Base-by-base conservation (phyloP, 2,113 vertebrate genomes). In the Scophthalmus maximus region DNA sequence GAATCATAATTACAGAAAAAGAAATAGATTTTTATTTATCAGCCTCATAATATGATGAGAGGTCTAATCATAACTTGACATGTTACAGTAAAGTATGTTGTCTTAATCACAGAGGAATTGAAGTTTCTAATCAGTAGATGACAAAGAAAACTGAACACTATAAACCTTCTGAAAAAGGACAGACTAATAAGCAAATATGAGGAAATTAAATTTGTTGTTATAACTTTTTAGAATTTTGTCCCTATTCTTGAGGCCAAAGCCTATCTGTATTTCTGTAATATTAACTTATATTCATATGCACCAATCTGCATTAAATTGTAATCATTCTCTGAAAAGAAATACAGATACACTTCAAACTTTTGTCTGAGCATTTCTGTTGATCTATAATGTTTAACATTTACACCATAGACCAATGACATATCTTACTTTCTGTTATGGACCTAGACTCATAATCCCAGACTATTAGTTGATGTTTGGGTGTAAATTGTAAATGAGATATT, bases 401-500 rank as follows among this genome's bases (percentile, higher is more conserved):
- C n/a, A 55, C 32, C 34, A 44, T n/a, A 40, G 25, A 40, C 29
- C 4, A 15, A 12, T 36, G 4, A 29, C 27, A 18, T 32, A 18
- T 65, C 5, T 58, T 11, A 10, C 25, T 44, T 67, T 32, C 0
- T n/a, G 23, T 22, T 25, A 17, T 42, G 23, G 11, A 78, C 17
- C 25, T 8, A 27, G 11, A 42, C 32, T 32, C 42, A 4, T 22
- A 40, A 47, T 8, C 17, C 51, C 20, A 1, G 52, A 46, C 15
- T 68, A 64, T 60, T 65, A 47, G 62, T 29, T 64, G 27, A 8
- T 60, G 20, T n/a, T 29, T 40, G 12, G 2, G 17, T 0, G 47
- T 57, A 42, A n/a, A n/a, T n/a, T 58, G 20, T 59, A 51, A 67
- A 78, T 44, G 22, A 27, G 22, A 18, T 66, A 44, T 11, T 61